phyloP scores from a whole-genome alignment of 2,888 invertebrate species.

The Petrolisthes cinctipes region DNA sequence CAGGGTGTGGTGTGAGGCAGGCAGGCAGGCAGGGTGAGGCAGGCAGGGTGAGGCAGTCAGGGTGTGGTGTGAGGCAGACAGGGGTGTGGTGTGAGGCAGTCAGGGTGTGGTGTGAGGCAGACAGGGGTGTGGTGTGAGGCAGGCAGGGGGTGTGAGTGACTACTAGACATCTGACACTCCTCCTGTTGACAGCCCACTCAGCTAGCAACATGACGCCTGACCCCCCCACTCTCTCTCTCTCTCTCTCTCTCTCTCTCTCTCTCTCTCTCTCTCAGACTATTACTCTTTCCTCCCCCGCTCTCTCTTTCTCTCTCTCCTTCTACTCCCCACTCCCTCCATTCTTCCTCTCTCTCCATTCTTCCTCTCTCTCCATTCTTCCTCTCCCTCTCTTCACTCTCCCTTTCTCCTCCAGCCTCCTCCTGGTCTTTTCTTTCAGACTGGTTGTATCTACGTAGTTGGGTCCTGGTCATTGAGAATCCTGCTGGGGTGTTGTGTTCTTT shows the following conservation, averaged over 20 bases:
- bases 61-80: not conserved
- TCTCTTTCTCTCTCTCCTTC: not conserved
- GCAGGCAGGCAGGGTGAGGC: too few species aligned
- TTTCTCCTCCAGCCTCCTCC: not conserved
- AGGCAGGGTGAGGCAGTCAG: too few species aligned
- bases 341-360: not conserved
- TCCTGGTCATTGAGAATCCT: too few species aligned
- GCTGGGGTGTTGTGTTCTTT: too few species aligned
- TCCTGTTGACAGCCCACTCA: too few species aligned
- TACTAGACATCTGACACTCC: too few species aligned
- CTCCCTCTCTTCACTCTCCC: not conserved
- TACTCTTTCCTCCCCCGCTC: not conserved
- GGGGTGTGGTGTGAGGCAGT: not conserved
- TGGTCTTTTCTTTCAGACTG: slow-evolving; percentile 1
- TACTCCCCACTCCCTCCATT: not conserved
- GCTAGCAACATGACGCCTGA: too few species aligned
- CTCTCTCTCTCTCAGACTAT: slow-evolving; percentile 17
- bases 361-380: not conserved
- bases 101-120: not conserved
- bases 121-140: too few species aligned
- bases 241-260: slow-evolving; percentile 25
- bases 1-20: not conserved
- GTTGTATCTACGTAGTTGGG: too few species aligned
- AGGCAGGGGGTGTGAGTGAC: too few species aligned
- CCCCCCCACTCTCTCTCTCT: too few species aligned